These are phyloP conservation scores for Ganaspis sp. DNA, from an alignment of 1,140 invertebrate genomes.

Conservation along the genomic window DNA sequence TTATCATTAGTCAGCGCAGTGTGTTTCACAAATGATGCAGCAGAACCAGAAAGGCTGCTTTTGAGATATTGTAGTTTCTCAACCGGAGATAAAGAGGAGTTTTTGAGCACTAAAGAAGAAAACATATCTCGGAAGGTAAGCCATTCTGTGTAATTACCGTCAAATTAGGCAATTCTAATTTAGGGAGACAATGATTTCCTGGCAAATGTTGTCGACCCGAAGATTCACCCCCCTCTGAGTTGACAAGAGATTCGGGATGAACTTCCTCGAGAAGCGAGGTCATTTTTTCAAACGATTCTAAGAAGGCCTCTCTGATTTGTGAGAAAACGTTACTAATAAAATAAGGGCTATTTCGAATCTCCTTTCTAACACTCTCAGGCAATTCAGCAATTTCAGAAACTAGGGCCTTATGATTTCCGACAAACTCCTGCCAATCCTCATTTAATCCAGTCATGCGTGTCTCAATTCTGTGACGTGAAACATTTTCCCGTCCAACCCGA, in stretches of 20 bases:
- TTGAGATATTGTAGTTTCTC: neutral
- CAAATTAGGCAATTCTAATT: neutral
- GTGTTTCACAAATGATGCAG: neutral
- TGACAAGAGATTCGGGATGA: neutral
- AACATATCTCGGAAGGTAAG: neutral
- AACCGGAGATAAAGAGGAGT: neutral
- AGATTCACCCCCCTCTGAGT: neutral
- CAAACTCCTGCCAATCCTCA: no score
- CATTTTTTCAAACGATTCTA: neutral
- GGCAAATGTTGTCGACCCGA: neutral
- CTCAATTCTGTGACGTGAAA: no score
- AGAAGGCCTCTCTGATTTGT: neutral
- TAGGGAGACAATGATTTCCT: neutral
- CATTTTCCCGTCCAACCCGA: no score
- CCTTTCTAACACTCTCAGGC: neutral
- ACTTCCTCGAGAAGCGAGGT: neutral
- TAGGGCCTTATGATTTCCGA: no score
- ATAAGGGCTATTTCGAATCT: neutral
- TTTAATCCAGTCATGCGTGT: no score
- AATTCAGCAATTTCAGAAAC: neutral
- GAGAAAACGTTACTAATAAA: neutral
- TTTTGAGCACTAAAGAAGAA: neutral
- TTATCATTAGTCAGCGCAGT: neutral
- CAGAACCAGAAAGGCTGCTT: neutral
- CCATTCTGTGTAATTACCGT: neutral